Evolutionary conservation across 2,888 invertebrate species (phyloP).

Genomic region (Pammene fasciana): DNA sequence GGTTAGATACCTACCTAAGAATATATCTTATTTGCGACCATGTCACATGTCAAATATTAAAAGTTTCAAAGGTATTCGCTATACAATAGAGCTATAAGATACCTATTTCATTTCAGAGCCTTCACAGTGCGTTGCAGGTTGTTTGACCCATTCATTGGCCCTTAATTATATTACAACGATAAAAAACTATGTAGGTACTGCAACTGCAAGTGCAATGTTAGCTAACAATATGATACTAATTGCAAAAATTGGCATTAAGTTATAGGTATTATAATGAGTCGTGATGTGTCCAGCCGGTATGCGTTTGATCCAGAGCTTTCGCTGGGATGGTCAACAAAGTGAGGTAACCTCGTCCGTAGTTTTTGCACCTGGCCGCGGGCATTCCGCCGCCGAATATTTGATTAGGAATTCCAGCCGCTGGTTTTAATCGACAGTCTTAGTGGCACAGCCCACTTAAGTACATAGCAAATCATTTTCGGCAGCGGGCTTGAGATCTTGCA

Average conservation of each 20-base stretch:
- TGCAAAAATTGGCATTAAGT: not conserved
- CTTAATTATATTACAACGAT: too few species aligned
- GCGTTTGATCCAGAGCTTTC: slow-evolving; percentile 16
- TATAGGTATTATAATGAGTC: slow-evolving; percentile 1
- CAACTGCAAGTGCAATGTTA: too few species aligned
- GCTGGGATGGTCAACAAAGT: slow-evolving; percentile 29
- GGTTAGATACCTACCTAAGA: too few species aligned
- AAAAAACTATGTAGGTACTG: too few species aligned
- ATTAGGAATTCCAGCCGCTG: slow-evolving; percentile 31
- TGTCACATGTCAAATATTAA: too few species aligned
- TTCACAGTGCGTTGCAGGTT: not conserved
- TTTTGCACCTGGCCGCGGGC: slow-evolving; percentile 32
- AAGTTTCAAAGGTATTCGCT: not conserved
- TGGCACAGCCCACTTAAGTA: slow-evolving; percentile 12
- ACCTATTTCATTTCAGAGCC: not conserved
- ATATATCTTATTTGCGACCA: too few species aligned
- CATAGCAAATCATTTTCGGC: not conserved
- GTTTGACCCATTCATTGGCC: not conserved
- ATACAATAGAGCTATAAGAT: not conserved
- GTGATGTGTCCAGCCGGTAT: slow-evolving; percentile 12
- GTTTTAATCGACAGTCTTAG: slow-evolving; percentile 24
- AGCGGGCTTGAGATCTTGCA: not conserved
- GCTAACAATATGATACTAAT: not conserved
- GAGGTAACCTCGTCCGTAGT: slow-evolving; percentile 28
- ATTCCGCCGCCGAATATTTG: slow-evolving; percentile 34